Conservation (phyloP, 2,113 vertebrate species). For the Hippopotamus amphibius region DNA sequence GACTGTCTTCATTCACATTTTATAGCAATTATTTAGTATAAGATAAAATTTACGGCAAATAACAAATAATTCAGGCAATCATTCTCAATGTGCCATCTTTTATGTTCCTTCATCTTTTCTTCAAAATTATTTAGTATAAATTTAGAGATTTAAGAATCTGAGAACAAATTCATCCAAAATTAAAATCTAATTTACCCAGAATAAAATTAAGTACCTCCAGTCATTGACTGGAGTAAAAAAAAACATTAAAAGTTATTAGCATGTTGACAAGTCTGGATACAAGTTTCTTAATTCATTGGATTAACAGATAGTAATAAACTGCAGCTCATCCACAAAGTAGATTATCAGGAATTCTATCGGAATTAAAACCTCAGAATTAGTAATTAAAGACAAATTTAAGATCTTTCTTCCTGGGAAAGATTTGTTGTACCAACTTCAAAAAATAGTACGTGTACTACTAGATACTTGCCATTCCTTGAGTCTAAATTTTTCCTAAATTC, state of each 20-base stretch:
- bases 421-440: background rate
- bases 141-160: background rate
- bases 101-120: background rate
- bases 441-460: background rate
- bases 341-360: background rate
- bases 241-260: background rate
- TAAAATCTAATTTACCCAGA: slow-evolving; percentile 4
- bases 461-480: background rate
- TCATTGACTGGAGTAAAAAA: background rate
- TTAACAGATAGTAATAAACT: background rate
- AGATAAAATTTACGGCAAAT: slow-evolving; percentile 24
- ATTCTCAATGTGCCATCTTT: background rate
- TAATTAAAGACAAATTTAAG: background rate
- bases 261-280: background rate
- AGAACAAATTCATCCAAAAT: slow-evolving; percentile 31
- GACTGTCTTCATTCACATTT: background rate
- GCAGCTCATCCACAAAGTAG: background rate
- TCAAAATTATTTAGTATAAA: background rate
- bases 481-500: background rate
- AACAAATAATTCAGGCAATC: slow-evolving; percentile 27
- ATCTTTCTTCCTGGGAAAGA: background rate
- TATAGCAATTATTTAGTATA: background rate
- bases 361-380: background rate
- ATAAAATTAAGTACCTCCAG: background rate
- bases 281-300: slow-evolving; percentile 3